A percentile compares a stretch with the other conserved stretches of the same genome.
phyloP scores from a whole-genome alignment of 2,888 invertebrate species.

The Ptilodon capucinus region DNA sequence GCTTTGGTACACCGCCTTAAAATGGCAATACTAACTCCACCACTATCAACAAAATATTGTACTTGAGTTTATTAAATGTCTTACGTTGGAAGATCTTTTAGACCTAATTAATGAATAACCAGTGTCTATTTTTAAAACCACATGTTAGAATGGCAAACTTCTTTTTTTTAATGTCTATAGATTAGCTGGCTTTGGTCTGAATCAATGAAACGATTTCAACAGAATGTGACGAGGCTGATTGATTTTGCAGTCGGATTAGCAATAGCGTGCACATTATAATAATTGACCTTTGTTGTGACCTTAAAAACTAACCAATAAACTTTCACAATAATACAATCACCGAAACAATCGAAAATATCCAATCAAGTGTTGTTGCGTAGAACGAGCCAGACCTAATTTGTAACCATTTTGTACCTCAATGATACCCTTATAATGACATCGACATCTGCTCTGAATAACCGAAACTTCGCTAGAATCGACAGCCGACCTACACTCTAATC shows the following conservation, averaged over 20 bases:
- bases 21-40: no score
- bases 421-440: conserved; percentile 50
- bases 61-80: no score
- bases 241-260: neutral
- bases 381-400: conserved; percentile 43
- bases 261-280: no score
- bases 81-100: no score
- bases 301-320: neutral
- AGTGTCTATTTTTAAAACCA: no score
- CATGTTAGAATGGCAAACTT: no score
- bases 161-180: no score
- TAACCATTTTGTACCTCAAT: conserved; percentile 39
- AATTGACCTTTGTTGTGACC: neutral
- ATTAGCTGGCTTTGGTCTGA: no score
- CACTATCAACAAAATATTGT: no score
- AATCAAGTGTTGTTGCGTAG: conserved; percentile 36
- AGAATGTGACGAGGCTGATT: neutral
- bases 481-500: conserved; percentile 63
- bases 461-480: conserved; percentile 47
- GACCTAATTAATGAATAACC: no score
- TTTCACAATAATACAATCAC: neutral
- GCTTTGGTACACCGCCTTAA: neutral
- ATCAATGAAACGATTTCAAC: neutral
- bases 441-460: conserved; percentile 58
- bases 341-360: conserved; percentile 4